Evolutionary conservation across 2,888 invertebrate species (phyloP).

Genomic region (Lysandra bellargus): DNA sequence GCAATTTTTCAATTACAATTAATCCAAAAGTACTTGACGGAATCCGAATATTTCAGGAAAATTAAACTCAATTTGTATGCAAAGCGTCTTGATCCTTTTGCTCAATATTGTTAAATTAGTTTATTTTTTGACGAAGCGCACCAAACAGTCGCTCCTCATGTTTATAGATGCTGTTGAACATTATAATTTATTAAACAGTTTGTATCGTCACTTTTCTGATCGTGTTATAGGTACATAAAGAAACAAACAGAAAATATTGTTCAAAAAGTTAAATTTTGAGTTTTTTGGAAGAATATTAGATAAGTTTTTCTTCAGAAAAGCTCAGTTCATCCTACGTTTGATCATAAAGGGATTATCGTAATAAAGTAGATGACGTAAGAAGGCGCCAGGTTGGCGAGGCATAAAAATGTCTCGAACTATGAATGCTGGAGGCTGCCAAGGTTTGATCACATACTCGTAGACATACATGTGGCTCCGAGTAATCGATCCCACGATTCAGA

Average conservation of each 20-base stretch:
- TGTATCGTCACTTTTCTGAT: too few species aligned
- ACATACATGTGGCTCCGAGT: background rate
- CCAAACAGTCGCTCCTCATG: too few species aligned
- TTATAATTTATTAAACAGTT: too few species aligned
- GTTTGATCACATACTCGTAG: background rate
- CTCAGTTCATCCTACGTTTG: background rate
- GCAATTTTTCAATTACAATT: background rate
- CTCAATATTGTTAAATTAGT: background rate
- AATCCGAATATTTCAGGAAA: background rate
- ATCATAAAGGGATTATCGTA: slow-evolving; percentile 15
- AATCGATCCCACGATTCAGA: slow-evolving; percentile 11
- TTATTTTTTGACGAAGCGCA: background rate
- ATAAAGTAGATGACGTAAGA: background rate
- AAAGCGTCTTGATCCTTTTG: background rate
- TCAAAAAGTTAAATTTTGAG: too few species aligned
- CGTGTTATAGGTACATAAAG: too few species aligned
- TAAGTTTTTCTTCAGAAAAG: background rate
- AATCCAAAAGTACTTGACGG: background rate
- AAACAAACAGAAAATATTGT: too few species aligned
- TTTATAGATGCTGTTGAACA: too few species aligned
- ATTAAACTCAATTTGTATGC: background rate
- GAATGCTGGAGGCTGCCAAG: slow-evolving; percentile 3
- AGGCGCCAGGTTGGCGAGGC: slow-evolving; percentile 17
- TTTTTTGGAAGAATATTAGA: background rate
- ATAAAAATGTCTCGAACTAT: background rate